phyloP scores from a whole-genome alignment of 2,113 vertebrate species.

The Passer domesticus region DNA sequence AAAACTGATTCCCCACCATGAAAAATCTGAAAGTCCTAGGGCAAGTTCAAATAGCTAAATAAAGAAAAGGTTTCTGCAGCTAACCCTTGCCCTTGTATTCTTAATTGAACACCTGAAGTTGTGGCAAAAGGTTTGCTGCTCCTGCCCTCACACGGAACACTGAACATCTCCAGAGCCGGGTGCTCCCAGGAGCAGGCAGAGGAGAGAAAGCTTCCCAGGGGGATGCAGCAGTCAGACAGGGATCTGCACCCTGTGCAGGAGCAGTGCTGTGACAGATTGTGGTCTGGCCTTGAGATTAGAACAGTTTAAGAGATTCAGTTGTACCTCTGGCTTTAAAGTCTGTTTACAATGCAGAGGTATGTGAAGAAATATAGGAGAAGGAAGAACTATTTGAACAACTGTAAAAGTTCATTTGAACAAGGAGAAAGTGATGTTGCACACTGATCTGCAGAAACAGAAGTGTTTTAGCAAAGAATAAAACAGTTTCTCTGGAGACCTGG shows the following conservation, averaged over 20 bases:
- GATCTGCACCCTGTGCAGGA: background rate
- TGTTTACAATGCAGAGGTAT: background rate
- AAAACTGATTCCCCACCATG: background rate
- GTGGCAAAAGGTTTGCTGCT: background rate
- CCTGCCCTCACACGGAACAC: background rate
- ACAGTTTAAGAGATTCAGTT: background rate
- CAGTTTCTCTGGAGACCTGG: background rate
- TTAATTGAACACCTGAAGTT: background rate
- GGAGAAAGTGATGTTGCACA: background rate
- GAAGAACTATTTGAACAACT: background rate
- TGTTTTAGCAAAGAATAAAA: background rate
- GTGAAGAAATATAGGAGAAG: background rate
- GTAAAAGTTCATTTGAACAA: background rate
- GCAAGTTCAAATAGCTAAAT: constrained; percentile 10
- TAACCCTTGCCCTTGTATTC: background rate
- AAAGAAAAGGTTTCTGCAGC: background rate
- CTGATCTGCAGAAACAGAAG: background rate
- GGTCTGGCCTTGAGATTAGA: background rate
- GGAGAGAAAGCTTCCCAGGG: background rate
- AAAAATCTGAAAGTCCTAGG: background rate
- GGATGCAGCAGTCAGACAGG: background rate
- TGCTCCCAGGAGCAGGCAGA: background rate
- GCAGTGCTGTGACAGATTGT: background rate
- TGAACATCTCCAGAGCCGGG: background rate
- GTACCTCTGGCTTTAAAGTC: background rate